Base-by-base conservation (phyloP, 1,140 invertebrate species). In the Anthonomus grandis region DNA sequence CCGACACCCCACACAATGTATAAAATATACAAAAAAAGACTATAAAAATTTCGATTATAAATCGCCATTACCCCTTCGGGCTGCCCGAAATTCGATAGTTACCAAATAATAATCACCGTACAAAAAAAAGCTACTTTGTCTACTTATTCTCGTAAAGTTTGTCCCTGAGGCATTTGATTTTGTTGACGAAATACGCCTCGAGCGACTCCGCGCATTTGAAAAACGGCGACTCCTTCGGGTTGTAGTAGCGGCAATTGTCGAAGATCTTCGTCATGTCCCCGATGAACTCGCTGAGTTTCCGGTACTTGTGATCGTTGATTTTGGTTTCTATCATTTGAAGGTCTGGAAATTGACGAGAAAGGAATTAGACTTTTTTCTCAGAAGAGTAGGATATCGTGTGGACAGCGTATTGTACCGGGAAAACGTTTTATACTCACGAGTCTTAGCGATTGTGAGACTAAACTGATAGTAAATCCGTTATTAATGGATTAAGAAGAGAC, bases 241-340 rank as follows among this genome's bases (percentile, higher is more conserved):
- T 98, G 75, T 95, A 98, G 66, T 94, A 94, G 49, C 94, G 86
- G 81, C 95, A 97, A 75, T 98, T 98, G 75, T 98, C 95, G 77
- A 98, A 97, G 68, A 98, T 95, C 74, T 95, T 95, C 34, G 92
- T 96, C 83, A 97, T 93, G 72, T 98, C 95, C 70, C 92, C 91
- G 67, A 97, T 93, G 73, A 97, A 96, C 71, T 97, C 93, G 72
- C 89, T 89, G 48, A 98, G 78, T 69, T 86, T 90, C 66, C 86
- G 86, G 72, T 98, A 98, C 17, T 81, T 80, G 64, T 85, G 83
- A 62, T 87, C 83, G 70, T 89, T 87, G 69, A 97, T 85, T 77
- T 93, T 90, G 41, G 82, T 80, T 76, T 96, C 92, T 62, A 98
- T 89, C 59, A 90, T 93, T 71, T 94, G 88, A 54, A 98, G 79